Evolutionary conservation across 2,888 invertebrate genomes (phyloP).

Genomic region (Myathropa florea): DNA sequence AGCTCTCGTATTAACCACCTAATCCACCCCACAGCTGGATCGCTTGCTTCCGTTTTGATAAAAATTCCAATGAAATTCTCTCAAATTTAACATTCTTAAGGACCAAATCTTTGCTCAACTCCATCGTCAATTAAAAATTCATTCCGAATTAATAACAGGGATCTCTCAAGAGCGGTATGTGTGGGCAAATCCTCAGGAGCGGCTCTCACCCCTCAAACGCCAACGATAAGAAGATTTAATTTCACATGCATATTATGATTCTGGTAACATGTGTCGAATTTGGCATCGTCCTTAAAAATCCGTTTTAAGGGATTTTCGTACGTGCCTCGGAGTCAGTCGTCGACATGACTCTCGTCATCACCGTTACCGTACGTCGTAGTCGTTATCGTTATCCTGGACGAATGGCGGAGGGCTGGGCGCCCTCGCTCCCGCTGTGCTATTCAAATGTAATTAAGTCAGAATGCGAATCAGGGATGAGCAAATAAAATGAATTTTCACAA

Average conservation of each 20-base stretch:
- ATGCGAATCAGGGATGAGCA: slow-evolving; percentile 69
- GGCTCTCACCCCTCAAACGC: neutral
- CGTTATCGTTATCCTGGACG: slow-evolving; percentile 30
- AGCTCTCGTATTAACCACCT: too few relatives aligned
- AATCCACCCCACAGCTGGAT: neutral
- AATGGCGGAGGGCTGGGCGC: neutral
- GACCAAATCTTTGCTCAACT: neutral
- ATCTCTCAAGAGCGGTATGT: neutral
- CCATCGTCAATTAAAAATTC: slow-evolving; percentile 54
- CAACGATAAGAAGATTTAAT: slow-evolving; percentile 37
- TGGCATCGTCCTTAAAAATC: slow-evolving; percentile 57
- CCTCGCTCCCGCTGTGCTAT: slow-evolving; percentile 50
- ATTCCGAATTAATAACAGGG: slow-evolving; percentile 43
- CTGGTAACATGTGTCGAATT: slow-evolving; percentile 66
- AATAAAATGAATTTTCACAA: slow-evolving; percentile 71
- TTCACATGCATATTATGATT: slow-evolving; percentile 31
- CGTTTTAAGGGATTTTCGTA: slow-evolving; percentile 50
- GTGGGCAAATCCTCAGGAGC: neutral
- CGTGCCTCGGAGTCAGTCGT: slow-evolving; percentile 54
- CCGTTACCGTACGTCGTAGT: slow-evolving; percentile 3
- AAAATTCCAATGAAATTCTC: neutral
- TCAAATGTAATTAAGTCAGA: slow-evolving; percentile 71
- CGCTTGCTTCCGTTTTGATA: neutral
- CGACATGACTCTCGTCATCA: slow-evolving; percentile 17
- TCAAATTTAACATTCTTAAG: slow-evolving; percentile 13